Conservation (phyloP, 2,113 vertebrate genomes). For the Shinisaurus crocodilurus region DNA sequence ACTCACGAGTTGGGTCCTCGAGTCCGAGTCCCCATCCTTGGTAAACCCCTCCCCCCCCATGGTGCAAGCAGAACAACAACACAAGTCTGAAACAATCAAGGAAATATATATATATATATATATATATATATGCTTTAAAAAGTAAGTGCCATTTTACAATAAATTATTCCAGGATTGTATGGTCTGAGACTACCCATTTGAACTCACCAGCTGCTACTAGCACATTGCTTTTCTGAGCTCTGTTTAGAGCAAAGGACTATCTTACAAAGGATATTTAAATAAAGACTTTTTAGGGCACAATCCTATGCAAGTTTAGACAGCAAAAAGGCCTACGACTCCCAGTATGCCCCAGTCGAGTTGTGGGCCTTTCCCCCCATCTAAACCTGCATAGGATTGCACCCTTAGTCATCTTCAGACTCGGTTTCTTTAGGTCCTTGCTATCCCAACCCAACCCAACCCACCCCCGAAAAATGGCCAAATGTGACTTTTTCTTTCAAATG, state of each 20-base stretch:
- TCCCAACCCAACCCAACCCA: too few relatives aligned
- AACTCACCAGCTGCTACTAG: not conserved
- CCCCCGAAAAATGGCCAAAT: not conserved
- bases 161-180: not conserved
- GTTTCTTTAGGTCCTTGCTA: not conserved
- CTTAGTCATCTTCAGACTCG: not conserved
- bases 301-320: too few relatives aligned
- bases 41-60: too few relatives aligned
- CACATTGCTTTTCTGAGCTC: not conserved
- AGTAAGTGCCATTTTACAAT: not conserved
- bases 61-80: not conserved
- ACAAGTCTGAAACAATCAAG: not conserved
- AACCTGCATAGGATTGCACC: too few relatives aligned
- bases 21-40: too few relatives aligned
- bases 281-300: not conserved
- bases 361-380: too few relatives aligned
- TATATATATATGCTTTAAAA: not conserved
- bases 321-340: too few relatives aligned
- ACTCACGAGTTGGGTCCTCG: too few relatives aligned
- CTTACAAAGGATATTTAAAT: constrained; percentile 19
- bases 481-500: constrained; percentile 29
- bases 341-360: too few relatives aligned
- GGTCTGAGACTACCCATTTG: not conserved
- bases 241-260: not conserved
- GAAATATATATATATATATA: too few relatives aligned